A percentile compares a stretch with the other conserved stretches of the same genome.
These are phyloP conservation scores for Montipora sp. DNA, from an alignment of 64 coral and sea anemone species.

Conservation along the genomic window DNA sequence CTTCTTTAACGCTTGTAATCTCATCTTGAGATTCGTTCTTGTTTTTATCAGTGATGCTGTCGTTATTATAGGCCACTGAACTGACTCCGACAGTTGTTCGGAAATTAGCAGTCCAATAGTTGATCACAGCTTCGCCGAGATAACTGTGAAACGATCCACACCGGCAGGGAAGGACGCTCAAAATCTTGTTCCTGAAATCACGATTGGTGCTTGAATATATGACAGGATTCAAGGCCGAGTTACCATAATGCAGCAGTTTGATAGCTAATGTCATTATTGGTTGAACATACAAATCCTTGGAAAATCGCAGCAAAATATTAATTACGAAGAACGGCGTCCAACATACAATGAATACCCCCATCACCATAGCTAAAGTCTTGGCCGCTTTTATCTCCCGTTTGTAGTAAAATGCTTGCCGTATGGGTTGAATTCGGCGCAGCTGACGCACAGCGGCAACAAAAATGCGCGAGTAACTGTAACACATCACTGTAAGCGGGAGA, in stretches of 20 bases:
- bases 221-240: conserved; percentile 67
- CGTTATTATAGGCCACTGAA: not conserved
- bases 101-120: conserved; percentile 15
- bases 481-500: conserved; percentile 70
- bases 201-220: conserved; percentile 68
- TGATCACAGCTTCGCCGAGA: conserved; percentile 7
- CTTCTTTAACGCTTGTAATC: not conserved
- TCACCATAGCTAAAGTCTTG: conserved; percentile 88
- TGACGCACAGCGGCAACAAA: conserved; percentile 71
- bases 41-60: not conserved
- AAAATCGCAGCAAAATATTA: conserved; percentile 62
- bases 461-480: conserved; percentile 75
- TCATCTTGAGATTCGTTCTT: not conserved
- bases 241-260: conserved; percentile 60
- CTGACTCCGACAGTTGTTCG: not conserved
- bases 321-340: conserved; percentile 88
- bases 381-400: conserved; percentile 89
- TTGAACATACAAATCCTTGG: not conserved
- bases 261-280: conserved; percentile 35
- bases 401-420: conserved; percentile 83
- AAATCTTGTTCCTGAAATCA: conserved; percentile 66
- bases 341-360: conserved; percentile 83
- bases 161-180: conserved; percentile 57
- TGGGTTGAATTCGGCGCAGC: conserved; percentile 65
- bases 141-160: conserved; percentile 12